These are phyloP conservation scores for Corydoras sp. DNA, from an alignment of 2,113 vertebrate genomes.

Conservation along the genomic window DNA sequence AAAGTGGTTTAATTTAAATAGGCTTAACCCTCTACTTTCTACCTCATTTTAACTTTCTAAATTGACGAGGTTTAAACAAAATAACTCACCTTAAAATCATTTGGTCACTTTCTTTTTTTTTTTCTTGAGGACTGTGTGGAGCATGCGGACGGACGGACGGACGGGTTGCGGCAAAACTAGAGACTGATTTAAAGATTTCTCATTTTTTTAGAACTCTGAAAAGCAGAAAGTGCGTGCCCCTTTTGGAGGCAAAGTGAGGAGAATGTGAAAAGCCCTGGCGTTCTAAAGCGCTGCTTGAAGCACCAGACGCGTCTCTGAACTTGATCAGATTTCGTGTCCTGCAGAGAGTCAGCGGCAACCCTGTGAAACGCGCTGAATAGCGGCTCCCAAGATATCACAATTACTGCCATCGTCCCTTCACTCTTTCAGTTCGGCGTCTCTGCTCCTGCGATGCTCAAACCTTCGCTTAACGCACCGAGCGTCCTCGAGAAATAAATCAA, in stretches of 20 bases:
- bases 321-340: constrained; percentile 97
- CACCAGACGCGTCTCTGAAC: constrained; percentile 88
- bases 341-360: constrained; percentile 83
- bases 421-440: constrained; percentile 71
- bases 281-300: constrained; percentile 90
- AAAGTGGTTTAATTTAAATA: not conserved
- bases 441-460: constrained; percentile 67
- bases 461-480: constrained; percentile 38
- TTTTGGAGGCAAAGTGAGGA: constrained; percentile 69
- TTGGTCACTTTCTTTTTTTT: constrained; percentile 52
- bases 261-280: constrained; percentile 75
- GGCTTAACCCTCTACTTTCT: not conserved
- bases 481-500: constrained; percentile 48
- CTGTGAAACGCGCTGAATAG: constrained; percentile 77
- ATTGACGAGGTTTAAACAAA: constrained; percentile 16
- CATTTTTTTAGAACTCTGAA: constrained; percentile 64
- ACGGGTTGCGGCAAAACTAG: constrained; percentile 59
- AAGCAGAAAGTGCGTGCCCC: constrained; percentile 75
- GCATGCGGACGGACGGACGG: constrained; percentile 61
- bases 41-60: too few relatives aligned
- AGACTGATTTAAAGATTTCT: constrained; percentile 51
- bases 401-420: constrained; percentile 76
- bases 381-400: constrained; percentile 77
- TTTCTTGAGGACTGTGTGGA: constrained; percentile 63
- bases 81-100: constrained; percentile 71